Percentiles rank a stretch among this genome's conserved stretches.
Conservation (phyloP, 1,140 invertebrate genomes). For the Odontomachus brunneus region DNA sequence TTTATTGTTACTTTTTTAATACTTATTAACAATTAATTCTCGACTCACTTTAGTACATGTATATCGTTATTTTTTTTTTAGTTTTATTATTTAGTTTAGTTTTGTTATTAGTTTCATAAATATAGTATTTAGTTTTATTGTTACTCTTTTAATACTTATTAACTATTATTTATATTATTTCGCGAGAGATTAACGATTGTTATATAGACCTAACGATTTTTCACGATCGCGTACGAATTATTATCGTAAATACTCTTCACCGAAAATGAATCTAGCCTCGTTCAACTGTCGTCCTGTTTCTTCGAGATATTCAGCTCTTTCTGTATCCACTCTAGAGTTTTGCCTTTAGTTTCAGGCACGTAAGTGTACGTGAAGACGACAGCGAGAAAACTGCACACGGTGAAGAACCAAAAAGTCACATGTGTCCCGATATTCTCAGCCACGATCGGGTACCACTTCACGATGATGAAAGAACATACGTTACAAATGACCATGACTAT, state of each 20-base stretch:
- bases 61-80: too few species aligned
- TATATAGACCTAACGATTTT: background rate
- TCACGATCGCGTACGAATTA: background rate
- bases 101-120: too few species aligned
- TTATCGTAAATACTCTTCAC: background rate
- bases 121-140: too few species aligned
- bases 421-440: constrained; percentile 87
- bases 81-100: too few species aligned
- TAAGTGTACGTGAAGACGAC: constrained; percentile 87
- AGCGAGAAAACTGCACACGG: constrained; percentile 87
- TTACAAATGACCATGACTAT: constrained; percentile 89
- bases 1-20: too few species aligned
- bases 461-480: constrained; percentile 86
- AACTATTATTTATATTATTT: too few species aligned
- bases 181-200: too few species aligned
- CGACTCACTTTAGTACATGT: too few species aligned
- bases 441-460: constrained; percentile 89
- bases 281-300: background rate
- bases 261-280: background rate
- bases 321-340: constrained; percentile 89
- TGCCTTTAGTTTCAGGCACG: constrained; percentile 92
- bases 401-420: constrained; percentile 90
- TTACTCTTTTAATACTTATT: too few species aligned
- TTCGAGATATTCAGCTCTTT: constrained; percentile 65
- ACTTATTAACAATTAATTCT: too few species aligned